phyloP scores from a whole-genome alignment of 1,140 invertebrate species.

The Drosophila sechellia region DNA sequence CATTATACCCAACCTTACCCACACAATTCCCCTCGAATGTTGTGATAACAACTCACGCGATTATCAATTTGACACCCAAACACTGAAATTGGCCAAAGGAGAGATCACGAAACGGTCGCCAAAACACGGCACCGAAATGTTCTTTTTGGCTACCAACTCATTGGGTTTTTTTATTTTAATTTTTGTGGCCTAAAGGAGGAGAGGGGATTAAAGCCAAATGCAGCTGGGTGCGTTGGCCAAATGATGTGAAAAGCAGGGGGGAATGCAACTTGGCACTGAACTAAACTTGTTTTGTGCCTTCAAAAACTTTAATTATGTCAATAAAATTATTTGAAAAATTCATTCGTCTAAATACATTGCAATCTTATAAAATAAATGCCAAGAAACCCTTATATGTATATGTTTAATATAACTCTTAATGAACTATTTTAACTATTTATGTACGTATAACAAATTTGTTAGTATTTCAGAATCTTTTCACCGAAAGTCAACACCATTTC shows the following conservation, averaged over 20 bases:
- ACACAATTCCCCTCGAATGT: conserved; percentile 35
- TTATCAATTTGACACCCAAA: conserved; percentile 83
- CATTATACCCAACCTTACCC: conserved; percentile 42
- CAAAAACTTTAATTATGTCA: no score
- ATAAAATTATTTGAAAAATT: no score
- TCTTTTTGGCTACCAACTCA: background rate
- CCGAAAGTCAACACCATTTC: background rate
- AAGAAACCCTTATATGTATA: no score
- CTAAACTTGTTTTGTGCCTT: background rate
- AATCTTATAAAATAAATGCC: no score
- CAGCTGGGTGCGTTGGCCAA: conserved; percentile 15
- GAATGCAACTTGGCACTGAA: conserved; percentile 59
- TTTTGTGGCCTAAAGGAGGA: conserved; percentile 1
- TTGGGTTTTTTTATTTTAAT: no score
- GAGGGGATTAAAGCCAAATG: background rate
- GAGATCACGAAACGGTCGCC: conserved; percentile 67
- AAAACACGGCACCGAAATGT: conserved; percentile 45
- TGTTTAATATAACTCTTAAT: no score
- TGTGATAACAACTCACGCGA: conserved; percentile 81
- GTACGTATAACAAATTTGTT: no score
- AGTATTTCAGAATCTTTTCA: no score
- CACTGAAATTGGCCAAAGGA: conserved; percentile 27
- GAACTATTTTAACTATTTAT: no score
- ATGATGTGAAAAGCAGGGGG: background rate
- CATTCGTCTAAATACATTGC: background rate